Evolutionary conservation across 2,797 vertebrate species (phyloP).

Genomic region (Alcedo atthis): DNA sequence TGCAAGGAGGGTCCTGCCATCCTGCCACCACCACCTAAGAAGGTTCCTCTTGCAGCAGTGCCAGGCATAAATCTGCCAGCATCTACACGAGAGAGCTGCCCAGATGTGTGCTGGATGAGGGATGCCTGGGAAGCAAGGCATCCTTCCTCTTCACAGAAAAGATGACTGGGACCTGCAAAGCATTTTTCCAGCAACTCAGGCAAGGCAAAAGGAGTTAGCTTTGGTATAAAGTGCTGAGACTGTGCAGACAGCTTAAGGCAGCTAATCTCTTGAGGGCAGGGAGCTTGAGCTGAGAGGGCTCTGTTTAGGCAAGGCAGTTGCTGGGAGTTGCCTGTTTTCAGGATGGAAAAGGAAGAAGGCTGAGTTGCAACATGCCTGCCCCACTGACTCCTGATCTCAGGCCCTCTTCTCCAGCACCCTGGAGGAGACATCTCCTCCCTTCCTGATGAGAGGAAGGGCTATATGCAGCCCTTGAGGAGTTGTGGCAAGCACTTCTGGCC

Average conservation of each 20-base stretch:
- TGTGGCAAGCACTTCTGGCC: neutral
- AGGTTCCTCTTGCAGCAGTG: neutral
- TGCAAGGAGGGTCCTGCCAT: neutral
- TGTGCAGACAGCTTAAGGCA: conserved; percentile 2
- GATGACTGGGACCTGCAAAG: neutral
- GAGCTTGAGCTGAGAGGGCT: conserved; percentile 21
- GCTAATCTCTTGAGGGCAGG: conserved; percentile 36
- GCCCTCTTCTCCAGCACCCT: neutral
- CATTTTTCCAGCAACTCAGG: neutral
- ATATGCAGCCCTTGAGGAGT: neutral
- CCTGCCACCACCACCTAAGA: neutral
- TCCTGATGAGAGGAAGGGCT: neutral
- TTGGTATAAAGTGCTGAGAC: conserved; percentile 24
- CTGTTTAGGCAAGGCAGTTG: conserved; percentile 47
- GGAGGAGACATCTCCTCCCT: conserved; percentile 40
- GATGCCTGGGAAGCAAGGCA: neutral
- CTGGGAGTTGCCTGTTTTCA: conserved; percentile 57
- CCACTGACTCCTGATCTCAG: conserved; percentile 22
- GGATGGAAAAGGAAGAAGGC: conserved; percentile 26
- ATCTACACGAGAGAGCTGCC: neutral
- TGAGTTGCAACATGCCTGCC: conserved; percentile 3
- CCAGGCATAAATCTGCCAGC: neutral
- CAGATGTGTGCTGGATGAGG: neutral
- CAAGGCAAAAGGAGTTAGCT: neutral
- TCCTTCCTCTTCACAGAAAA: neutral